Evolutionary conservation across 2,888 invertebrate species (phyloP).

Genomic region (Mimumesa dahlbomi): DNA sequence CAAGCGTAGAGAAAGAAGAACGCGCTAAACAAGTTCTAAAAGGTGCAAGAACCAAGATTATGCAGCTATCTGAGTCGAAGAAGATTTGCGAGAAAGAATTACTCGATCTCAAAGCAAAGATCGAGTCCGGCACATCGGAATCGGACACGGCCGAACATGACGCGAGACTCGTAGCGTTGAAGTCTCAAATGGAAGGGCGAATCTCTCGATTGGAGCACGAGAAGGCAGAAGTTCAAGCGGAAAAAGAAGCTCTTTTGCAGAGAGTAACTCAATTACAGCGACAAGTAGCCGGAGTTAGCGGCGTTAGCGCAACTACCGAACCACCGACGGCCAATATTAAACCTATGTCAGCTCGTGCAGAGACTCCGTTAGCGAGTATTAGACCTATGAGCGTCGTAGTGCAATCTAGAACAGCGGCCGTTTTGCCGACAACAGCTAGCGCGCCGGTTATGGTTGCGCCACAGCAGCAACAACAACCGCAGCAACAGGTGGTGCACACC

Average conservation of each 20-base stretch:
- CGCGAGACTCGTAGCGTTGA: slow-evolving; percentile 83
- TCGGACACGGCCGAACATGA: slow-evolving; percentile 75
- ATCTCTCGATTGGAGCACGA: slow-evolving; percentile 88
- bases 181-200: slow-evolving; percentile 87
- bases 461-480: slow-evolving; percentile 80
- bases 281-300: slow-evolving; percentile 85
- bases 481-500: slow-evolving; percentile 82
- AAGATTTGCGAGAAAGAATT: slow-evolving; percentile 80
- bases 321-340: slow-evolving; percentile 95
- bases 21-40: slow-evolving; percentile 86
- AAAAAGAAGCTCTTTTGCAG: slow-evolving; percentile 87
- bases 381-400: slow-evolving; percentile 91
- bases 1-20: slow-evolving; percentile 84
- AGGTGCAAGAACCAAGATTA: slow-evolving; percentile 88
- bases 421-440: slow-evolving; percentile 88
- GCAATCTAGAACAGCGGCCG: slow-evolving; percentile 87
- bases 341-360: slow-evolving; percentile 93
- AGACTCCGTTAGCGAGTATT: slow-evolving; percentile 95
- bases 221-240: slow-evolving; percentile 84
- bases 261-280: slow-evolving; percentile 86
- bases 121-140: slow-evolving; percentile 71
- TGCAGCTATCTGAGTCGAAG: slow-evolving; percentile 87
- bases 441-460: slow-evolving; percentile 76
- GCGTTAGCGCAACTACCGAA: slow-evolving; percentile 82
- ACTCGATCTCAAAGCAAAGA: slow-evolving; percentile 71